Conservation (phyloP, 1,140 invertebrate species). For the Listronotus oregonensis region DNA sequence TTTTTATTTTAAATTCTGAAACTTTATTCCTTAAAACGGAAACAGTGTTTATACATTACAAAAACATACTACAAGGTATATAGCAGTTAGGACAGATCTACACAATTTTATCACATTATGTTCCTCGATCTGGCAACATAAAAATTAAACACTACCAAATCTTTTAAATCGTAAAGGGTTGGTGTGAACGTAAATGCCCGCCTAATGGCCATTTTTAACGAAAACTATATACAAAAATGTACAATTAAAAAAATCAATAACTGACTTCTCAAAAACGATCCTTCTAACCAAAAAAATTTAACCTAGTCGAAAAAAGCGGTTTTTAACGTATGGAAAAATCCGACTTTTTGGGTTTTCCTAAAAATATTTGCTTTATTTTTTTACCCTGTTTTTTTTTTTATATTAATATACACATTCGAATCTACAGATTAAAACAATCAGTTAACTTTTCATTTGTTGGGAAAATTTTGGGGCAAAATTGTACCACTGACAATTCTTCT, state of each 20-base stretch:
- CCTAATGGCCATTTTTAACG: constrained; percentile 14
- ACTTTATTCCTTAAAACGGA: too few species aligned
- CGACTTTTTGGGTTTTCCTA: background rate
- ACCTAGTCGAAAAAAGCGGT: background rate
- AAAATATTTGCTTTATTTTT: too few species aligned
- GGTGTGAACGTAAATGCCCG: constrained; percentile 1
- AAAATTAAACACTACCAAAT: background rate
- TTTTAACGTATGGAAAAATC: background rate
- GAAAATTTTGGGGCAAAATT: too few species aligned
- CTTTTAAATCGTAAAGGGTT: background rate
- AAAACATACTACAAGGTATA: too few species aligned
- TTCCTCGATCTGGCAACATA: background rate
- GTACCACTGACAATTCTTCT: too few species aligned
- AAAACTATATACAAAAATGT: background rate
- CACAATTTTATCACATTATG: background rate
- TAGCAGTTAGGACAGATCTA: too few species aligned
- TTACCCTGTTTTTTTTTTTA: too few species aligned
- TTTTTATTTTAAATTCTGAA: too few species aligned
- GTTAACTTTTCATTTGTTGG: too few species aligned
- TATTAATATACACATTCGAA: too few species aligned
- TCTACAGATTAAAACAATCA: too few species aligned
- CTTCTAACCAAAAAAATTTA: background rate
- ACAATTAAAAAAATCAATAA: background rate
- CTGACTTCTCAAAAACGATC: background rate
- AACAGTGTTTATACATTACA: too few species aligned